phyloP scores from a whole-genome alignment of 2,888 invertebrate species.

The Trissolcus brochymenae region DNA sequence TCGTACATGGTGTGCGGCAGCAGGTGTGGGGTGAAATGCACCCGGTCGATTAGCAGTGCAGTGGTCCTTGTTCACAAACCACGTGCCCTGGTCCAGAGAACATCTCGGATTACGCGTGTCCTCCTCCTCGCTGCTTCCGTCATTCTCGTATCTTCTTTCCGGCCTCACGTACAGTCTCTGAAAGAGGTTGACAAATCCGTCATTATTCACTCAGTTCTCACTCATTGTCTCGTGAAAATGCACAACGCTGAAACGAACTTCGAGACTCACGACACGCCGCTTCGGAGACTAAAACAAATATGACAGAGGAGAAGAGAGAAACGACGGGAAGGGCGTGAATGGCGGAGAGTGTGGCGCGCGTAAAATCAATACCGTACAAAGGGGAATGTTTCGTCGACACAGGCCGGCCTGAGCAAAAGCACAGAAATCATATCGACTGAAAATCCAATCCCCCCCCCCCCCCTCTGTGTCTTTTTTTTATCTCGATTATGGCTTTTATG shows the following conservation, averaged over 20 bases:
- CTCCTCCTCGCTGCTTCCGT: slow-evolving; percentile 70
- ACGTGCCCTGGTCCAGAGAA: slow-evolving; percentile 80
- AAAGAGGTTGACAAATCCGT: neutral
- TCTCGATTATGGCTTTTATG: neutral
- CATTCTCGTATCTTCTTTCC: slow-evolving; percentile 67
- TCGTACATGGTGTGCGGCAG: slow-evolving; percentile 67
- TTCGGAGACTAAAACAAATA: slow-evolving; percentile 29
- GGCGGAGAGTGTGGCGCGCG: slow-evolving; percentile 53
- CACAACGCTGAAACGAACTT: neutral
- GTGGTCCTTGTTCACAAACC: slow-evolving; percentile 79
- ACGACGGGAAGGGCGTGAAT: slow-evolving; percentile 37
- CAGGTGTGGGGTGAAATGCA: slow-evolving; percentile 64
- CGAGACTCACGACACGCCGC: neutral
- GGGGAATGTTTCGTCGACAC: slow-evolving; percentile 40
- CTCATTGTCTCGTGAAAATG: neutral
- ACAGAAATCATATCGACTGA: slow-evolving; percentile 36
- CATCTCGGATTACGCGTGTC: slow-evolving; percentile 69
- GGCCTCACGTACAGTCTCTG: slow-evolving; percentile 60
- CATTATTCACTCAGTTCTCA: no score
- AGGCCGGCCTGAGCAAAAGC: slow-evolving; percentile 26
- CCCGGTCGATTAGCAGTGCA: slow-evolving; percentile 71
- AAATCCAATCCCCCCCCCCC: neutral
- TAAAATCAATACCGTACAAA: slow-evolving; percentile 67
- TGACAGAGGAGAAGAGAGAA: slow-evolving; percentile 25
- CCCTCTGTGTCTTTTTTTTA: neutral